Evolutionary conservation across 1,140 invertebrate genomes (phyloP), one percentile per base, ranked within the genome.

Genomic region (Zaprionus taronus): DNA sequence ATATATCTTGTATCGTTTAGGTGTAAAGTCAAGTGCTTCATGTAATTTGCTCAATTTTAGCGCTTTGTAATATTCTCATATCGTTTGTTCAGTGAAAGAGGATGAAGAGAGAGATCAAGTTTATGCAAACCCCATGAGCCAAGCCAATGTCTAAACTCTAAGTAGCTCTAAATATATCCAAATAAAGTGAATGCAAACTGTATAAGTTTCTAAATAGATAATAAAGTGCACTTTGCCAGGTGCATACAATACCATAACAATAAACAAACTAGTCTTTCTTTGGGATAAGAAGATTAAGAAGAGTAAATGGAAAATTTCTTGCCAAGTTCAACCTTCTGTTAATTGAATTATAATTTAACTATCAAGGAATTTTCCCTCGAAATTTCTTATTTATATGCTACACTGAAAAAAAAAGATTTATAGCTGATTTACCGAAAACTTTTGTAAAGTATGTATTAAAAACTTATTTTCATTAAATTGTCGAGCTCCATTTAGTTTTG

Each of bases 31-130:
- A 81, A 90, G 75, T 90, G 81, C 76, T 85, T 90, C 66, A 62
- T 84, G 81, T 85, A 91, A 78, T 91, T 90, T 90, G 85, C 85
- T 91, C 85, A 90, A 91, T 91, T 86, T 80, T 70, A 68, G 70
- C 77, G 79, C 86, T 91, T 90, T 91, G 82, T 80, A 86, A 80
- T 11, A 34, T 68, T 84, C 71, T 84, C 36, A 36, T 58, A 57
- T 73, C 47, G 57, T 69, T 77, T 69, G 26, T 69, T 55, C 51
- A 51, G 24, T 64, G 24, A 5, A 15, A 6, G 51, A 20, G 4
- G 5, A 51, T 51, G 20, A 9, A 12, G n/a, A 6, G 14, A 5
- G 24, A 55, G 14, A 49, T 17, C 31, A 20, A 61, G 67, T 70
- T 67, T 79, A 67, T 77, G 78, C 83, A 67, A 79, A 55, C 26